These are phyloP conservation scores for Lasioglossum pauxillum DNA, from an alignment of 2,888 invertebrate genomes.

Conservation along the genomic window DNA sequence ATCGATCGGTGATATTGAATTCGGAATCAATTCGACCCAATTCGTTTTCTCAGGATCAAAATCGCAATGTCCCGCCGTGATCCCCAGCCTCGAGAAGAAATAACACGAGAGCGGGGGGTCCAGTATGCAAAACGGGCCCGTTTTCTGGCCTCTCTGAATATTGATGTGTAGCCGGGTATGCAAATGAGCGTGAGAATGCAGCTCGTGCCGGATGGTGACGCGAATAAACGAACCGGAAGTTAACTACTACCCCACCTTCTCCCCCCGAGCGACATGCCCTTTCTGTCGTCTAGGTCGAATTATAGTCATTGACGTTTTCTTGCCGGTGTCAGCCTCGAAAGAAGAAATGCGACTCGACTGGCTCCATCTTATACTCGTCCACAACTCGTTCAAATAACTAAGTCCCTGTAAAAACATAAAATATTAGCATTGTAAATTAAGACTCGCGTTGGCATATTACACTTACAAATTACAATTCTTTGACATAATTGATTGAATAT, in stretches of 20 bases:
- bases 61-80: slow-evolving; percentile 76
- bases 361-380: slow-evolving; percentile 1
- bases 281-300: slow-evolving; percentile 52
- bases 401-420: not conserved
- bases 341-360: slow-evolving; percentile 27
- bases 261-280: slow-evolving; percentile 47
- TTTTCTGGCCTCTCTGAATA: slow-evolving; percentile 82
- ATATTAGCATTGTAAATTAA: not conserved
- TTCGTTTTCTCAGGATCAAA: slow-evolving; percentile 66
- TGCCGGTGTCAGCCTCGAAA: slow-evolving; percentile 6
- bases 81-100: slow-evolving; percentile 75
- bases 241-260: slow-evolving; percentile 62
- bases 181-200: slow-evolving; percentile 84
- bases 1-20: slow-evolving; percentile 38
- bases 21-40: slow-evolving; percentile 41
- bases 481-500: not conserved
- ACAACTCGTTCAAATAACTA: not conserved
- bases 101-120: slow-evolving; percentile 80
- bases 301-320: slow-evolving; percentile 55
- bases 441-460: not conserved
- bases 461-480: not conserved
- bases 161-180: slow-evolving; percentile 82
- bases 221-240: slow-evolving; percentile 80
- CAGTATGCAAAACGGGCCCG: slow-evolving; percentile 81
- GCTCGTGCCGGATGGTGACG: slow-evolving; percentile 80